Conservation (phyloP, 2,888 invertebrate genomes). For the Arrhopalites spinosus region DNA sequence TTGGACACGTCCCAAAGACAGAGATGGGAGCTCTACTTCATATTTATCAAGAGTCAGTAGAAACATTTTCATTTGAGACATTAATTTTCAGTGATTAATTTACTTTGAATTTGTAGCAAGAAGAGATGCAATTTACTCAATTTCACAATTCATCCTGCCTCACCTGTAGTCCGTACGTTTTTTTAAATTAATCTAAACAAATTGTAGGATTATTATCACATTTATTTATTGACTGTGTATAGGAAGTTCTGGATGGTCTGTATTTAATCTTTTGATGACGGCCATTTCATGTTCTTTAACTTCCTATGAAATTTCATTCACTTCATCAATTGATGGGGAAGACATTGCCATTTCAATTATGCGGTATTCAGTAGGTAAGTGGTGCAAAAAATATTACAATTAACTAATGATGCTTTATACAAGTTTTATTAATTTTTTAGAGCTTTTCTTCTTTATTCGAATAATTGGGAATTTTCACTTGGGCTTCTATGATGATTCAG, state of each 20-base stretch:
- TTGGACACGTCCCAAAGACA: slow-evolving; percentile 46
- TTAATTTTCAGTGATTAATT: neutral
- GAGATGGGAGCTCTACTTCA: slow-evolving; percentile 53
- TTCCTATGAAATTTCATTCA: slow-evolving; percentile 50
- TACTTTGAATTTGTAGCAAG: neutral
- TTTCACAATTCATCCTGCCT: slow-evolving; percentile 49
- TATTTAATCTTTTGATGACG: slow-evolving; percentile 42
- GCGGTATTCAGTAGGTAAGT: slow-evolving; percentile 16
- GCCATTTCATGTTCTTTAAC: slow-evolving; percentile 51
- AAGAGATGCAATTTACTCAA: slow-evolving; percentile 39
- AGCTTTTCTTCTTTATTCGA: slow-evolving; percentile 48
- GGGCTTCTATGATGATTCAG: slow-evolving; percentile 47
- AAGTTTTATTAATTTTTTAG: slow-evolving; percentile 15
- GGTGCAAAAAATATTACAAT: too few species aligned
- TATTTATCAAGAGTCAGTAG: slow-evolving; percentile 50
- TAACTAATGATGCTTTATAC: too few species aligned
- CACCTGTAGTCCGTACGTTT: slow-evolving; percentile 38
- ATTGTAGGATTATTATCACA: too few species aligned
- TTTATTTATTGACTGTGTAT: too few species aligned
- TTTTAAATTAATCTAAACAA: too few species aligned
- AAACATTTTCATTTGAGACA: too few species aligned
- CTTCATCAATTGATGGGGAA: slow-evolving; percentile 11
- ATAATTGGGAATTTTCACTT: slow-evolving; percentile 52
- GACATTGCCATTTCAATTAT: slow-evolving; percentile 10
- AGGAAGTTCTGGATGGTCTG: slow-evolving; percentile 43